Percentiles rank a stretch among this genome's conserved stretches.
Conservation (phyloP, 2,113 vertebrate species). For the Diglossa brunneiventris region DNA sequence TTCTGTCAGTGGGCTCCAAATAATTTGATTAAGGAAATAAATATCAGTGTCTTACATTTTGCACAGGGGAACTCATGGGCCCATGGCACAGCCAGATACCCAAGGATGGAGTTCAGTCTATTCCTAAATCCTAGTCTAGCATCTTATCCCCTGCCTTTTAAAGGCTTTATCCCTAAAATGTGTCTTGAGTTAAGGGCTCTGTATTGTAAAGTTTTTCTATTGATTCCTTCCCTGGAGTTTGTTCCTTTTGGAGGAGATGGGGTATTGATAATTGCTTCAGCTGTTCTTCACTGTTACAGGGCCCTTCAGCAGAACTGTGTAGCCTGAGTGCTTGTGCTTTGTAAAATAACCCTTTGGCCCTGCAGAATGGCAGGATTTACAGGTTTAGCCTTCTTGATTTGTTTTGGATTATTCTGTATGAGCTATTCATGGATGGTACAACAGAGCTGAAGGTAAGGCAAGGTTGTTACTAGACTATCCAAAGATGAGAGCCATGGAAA, state of each 20-base stretch:
- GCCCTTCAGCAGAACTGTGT: neutral
- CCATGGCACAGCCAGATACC: accelerated
- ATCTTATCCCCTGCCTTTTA: conserved; percentile 1
- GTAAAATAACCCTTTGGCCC: neutral
- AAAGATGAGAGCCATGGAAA: neutral
- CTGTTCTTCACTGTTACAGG: neutral
- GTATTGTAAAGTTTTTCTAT: conserved; percentile 4
- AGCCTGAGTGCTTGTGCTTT: neutral
- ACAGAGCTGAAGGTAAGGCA: neutral
- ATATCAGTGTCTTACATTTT: neutral
- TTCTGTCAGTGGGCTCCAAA: neutral
- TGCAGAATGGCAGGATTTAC: conserved; percentile 6
- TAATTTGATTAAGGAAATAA: neutral
- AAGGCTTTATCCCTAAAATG: neutral
- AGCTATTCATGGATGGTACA: neutral
- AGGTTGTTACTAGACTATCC: neutral
- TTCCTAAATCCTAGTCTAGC: neutral
- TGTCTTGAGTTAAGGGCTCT: conserved; percentile 5
- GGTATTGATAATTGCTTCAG: conserved; percentile 36
- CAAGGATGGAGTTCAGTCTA: neutral
- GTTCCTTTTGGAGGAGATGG: conserved; percentile 1
- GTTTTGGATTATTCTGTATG: neutral
- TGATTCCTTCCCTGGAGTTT: conserved; percentile 24
- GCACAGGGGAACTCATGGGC: accelerated
- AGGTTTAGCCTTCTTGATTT: conserved; percentile 11